Conservation (phyloP, 1,140 invertebrate genomes). For the Rhagoletis pomonella region DNA sequence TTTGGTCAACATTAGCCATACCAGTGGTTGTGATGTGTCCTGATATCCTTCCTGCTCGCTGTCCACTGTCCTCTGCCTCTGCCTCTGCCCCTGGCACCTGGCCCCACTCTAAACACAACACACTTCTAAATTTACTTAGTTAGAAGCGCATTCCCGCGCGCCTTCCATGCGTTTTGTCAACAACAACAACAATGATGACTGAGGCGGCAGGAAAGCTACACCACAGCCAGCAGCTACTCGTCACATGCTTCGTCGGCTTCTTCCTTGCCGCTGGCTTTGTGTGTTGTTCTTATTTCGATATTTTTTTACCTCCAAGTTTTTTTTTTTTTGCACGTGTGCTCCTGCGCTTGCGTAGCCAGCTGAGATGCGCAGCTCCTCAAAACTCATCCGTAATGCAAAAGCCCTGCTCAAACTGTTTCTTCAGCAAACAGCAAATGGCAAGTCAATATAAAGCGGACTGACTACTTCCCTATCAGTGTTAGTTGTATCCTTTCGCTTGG, state of each 20-base stretch:
- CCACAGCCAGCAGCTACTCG: neutral
- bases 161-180: neutral
- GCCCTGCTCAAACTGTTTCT: neutral
- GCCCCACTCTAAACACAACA: neutral
- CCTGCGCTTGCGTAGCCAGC: slow-evolving; percentile 27
- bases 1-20: slow-evolving; percentile 48
- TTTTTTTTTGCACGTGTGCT: slow-evolving; percentile 8
- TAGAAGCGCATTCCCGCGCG: neutral
- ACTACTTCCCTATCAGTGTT: slow-evolving; percentile 4
- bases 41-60: neutral
- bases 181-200: neutral
- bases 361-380: neutral
- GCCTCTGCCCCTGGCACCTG: neutral
- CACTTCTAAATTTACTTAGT: slow-evolving; percentile 26
- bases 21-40: slow-evolving; percentile 1
- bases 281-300: neutral
- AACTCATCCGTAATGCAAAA: neutral
- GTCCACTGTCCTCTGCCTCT: neutral
- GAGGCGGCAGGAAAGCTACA: neutral
- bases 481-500: neutral
- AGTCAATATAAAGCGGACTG: neutral
- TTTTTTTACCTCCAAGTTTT: neutral
- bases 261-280: neutral
- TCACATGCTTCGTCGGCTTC: neutral
- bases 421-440: neutral